These are phyloP conservation scores for Xenotilapia leptura DNA, from an alignment of 2,113 vertebrate species.

Conservation along the genomic window DNA sequence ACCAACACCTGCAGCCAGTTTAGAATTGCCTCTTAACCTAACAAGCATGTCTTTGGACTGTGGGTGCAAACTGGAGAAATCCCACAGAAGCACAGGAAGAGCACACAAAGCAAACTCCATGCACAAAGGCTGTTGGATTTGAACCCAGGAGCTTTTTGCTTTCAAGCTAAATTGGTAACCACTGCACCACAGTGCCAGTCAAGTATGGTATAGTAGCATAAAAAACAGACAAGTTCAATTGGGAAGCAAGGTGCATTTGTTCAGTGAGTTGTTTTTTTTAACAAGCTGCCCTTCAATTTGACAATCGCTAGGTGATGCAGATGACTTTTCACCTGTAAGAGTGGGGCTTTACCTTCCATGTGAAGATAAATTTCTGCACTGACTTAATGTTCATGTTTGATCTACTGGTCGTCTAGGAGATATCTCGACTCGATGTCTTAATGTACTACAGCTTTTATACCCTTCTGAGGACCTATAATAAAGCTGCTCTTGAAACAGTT, in stretches of 20 bases:
- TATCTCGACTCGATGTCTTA: accelerated
- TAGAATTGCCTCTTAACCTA: neutral
- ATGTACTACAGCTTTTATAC: neutral
- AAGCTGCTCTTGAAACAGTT: neutral
- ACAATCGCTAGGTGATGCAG: neutral
- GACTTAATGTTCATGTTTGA: neutral
- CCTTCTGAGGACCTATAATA: neutral
- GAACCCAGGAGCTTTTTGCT: neutral
- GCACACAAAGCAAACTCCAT: neutral
- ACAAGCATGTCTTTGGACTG: neutral
- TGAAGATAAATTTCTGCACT: neutral
- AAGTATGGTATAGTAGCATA: neutral
- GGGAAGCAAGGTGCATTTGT: neutral
- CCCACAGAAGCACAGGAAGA: neutral
- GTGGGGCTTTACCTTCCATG: neutral
- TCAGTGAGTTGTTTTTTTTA: neutral
- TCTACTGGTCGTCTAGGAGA: neutral
- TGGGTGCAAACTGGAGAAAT: neutral
- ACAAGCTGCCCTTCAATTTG: neutral
- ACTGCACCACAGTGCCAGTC: neutral
- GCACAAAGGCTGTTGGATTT: neutral
- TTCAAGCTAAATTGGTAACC: neutral
- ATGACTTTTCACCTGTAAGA: neutral
- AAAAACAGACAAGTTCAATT: neutral
- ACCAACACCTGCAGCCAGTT: neutral